Percentiles rank a stretch among this genome's conserved stretches.
phyloP scores from a whole-genome alignment of 2,797 vertebrate genomes.

The Halcyon leucocephala region DNA sequence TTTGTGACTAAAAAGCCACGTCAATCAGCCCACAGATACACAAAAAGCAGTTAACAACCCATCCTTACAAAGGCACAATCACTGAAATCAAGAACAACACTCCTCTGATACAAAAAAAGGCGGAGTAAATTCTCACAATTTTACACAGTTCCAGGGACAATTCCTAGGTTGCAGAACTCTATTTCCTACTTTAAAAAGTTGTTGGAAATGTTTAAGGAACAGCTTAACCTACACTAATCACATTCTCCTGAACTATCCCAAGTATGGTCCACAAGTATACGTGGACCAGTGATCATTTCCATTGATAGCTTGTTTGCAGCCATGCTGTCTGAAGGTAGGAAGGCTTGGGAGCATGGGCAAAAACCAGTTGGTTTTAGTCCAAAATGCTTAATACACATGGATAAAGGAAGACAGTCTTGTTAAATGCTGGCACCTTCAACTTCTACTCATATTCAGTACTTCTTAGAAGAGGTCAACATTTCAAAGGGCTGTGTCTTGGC shows the following conservation, averaged over 20 bases:
- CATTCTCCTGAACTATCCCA: background rate
- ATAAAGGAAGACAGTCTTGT: background rate
- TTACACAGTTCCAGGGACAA: background rate
- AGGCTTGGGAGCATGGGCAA: background rate
- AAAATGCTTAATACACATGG: background rate
- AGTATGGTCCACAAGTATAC: background rate
- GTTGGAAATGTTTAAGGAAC: background rate
- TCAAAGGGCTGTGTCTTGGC: background rate
- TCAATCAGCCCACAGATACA: background rate
- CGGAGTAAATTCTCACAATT: background rate
- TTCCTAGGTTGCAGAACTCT: background rate
- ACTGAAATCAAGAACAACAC: background rate
- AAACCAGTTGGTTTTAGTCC: background rate
- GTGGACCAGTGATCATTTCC: background rate
- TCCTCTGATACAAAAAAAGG: background rate
- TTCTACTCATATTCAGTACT: background rate
- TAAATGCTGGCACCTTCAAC: background rate
- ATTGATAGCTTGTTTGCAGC: background rate
- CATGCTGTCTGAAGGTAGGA: background rate
- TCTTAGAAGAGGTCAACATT: background rate
- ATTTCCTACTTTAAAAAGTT: background rate
- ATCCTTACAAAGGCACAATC: background rate
- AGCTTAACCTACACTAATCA: rapidly evolving
- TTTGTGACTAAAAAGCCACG: background rate
- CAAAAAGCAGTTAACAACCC: background rate